phyloP scores from a whole-genome alignment of 1,140 invertebrate genomes.

The Drosophila navojoa region DNA sequence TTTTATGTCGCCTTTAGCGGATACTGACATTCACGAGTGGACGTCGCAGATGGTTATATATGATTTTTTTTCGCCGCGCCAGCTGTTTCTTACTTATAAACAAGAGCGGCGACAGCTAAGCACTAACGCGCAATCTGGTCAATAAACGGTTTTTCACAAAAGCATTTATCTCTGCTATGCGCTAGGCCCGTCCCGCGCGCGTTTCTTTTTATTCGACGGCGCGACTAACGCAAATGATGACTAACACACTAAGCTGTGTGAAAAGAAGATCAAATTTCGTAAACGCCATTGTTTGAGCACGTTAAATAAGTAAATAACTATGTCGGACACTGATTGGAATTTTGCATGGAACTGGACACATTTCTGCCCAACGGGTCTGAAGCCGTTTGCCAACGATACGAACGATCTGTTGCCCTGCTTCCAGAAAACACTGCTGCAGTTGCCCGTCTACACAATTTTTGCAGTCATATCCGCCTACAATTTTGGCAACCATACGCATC shows the following conservation, averaged over 20 bases:
- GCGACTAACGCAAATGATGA: slow-evolving; percentile 36
- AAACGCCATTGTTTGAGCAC: slow-evolving; percentile 1
- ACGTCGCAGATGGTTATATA: neutral
- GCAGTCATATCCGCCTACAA: slow-evolving; percentile 90
- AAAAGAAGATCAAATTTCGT: slow-evolving; percentile 30
- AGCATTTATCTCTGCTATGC: slow-evolving; percentile 32
- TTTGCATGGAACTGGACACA: slow-evolving; percentile 88
- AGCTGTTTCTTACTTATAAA: slow-evolving; percentile 46
- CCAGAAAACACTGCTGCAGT: slow-evolving; percentile 89
- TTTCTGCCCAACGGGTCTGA: slow-evolving; percentile 88
- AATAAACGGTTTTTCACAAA: slow-evolving; percentile 18
- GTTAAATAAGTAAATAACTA: slow-evolving; percentile 1
- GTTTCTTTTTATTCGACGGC: neutral
- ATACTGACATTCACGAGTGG: slow-evolving; percentile 8
- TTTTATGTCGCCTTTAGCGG: no score
- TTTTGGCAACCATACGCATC: slow-evolving; percentile 87
- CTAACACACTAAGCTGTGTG: slow-evolving; percentile 36
- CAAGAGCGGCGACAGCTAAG: slow-evolving; percentile 25
- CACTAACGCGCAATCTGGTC: slow-evolving; percentile 11
- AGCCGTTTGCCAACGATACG: slow-evolving; percentile 87
- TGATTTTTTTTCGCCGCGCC: neutral
- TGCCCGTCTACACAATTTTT: slow-evolving; percentile 89
- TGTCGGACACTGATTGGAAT: slow-evolving; percentile 61
- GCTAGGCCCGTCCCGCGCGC: slow-evolving; percentile 1
- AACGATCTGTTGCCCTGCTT: slow-evolving; percentile 92